phyloP scores from a whole-genome alignment of 2,888 invertebrate genomes.

The Acanthoscelides obtectus region DNA sequence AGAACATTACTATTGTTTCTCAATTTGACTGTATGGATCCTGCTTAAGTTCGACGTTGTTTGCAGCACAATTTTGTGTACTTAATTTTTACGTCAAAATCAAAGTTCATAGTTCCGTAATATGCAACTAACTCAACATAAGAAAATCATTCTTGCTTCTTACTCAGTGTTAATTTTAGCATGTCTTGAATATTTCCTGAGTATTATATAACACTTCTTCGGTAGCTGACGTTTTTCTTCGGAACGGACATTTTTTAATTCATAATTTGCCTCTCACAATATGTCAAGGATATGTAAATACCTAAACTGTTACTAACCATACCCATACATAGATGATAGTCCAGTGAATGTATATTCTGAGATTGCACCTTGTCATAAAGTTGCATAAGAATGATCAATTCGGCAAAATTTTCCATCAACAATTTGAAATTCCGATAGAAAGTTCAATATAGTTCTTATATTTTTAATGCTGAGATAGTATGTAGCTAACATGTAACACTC shows the following conservation, averaged over 20 bases:
- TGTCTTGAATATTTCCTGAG: not conserved
- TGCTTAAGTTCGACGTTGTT: too few species aligned
- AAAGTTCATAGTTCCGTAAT: not conserved
- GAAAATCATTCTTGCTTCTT: not conserved
- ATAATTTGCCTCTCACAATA: constrained; percentile 12
- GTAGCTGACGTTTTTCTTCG: not conserved
- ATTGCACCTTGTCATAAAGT: too few species aligned
- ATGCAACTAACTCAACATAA: not conserved
- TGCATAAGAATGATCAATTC: too few species aligned
- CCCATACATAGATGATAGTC: constrained; percentile 3
- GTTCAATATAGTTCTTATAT: too few species aligned
- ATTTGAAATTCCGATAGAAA: too few species aligned
- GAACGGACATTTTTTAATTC: not conserved
- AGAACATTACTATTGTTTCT: too few species aligned
- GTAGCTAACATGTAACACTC: too few species aligned
- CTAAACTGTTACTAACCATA: constrained; percentile 11
- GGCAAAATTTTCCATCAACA: too few species aligned
- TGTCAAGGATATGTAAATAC: constrained; percentile 20
- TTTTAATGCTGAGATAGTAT: too few species aligned
- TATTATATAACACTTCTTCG: not conserved
- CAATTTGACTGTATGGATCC: too few species aligned
- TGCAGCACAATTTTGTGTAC: too few species aligned
- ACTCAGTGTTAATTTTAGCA: not conserved
- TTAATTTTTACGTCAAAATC: too few species aligned
- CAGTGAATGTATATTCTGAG: constrained; percentile 5